phyloP scores from a whole-genome alignment of 2,113 vertebrate species.

The Mormyrus iriodes region DNA sequence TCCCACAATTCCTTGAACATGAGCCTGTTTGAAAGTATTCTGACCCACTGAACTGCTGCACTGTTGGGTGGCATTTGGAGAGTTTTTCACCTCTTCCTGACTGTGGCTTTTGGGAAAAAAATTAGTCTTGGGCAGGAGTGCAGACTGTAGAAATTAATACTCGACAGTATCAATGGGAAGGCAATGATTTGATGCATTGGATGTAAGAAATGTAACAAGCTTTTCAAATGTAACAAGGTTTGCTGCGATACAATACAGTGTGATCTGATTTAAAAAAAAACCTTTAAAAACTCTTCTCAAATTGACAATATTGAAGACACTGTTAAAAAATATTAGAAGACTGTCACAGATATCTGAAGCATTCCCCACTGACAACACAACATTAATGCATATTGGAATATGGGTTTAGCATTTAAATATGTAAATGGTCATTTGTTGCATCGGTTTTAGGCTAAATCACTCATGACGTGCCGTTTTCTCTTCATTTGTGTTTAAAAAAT shows the following conservation, averaged over 20 bases:
- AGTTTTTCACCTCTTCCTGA: neutral
- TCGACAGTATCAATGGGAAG: neutral
- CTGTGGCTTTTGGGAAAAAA: neutral
- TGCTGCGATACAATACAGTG: neutral
- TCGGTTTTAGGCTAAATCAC: neutral
- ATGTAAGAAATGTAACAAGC: neutral
- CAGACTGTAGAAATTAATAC: neutral
- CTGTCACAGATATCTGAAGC: neutral
- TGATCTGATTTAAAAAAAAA: slow-evolving; percentile 2
- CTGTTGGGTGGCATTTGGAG: neutral
- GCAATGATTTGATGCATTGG: neutral
- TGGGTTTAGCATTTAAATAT: neutral
- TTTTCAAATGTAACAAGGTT: neutral
- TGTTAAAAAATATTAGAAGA: neutral
- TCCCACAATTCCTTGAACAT: neutral
- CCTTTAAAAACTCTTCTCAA: neutral
- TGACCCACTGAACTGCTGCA: neutral
- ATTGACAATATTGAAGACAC: slow-evolving; percentile 1
- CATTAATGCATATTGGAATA: neutral
- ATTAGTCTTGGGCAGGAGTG: neutral
- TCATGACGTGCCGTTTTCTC: neutral
- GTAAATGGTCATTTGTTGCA: neutral
- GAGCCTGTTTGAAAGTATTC: neutral
- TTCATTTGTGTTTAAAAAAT: neutral
- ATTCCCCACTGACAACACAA: neutral